A percentile compares a stretch with the other conserved stretches of the same genome.
phyloP scores from a whole-genome alignment of 2,888 invertebrate species.

The Strigamia transsilvanica region DNA sequence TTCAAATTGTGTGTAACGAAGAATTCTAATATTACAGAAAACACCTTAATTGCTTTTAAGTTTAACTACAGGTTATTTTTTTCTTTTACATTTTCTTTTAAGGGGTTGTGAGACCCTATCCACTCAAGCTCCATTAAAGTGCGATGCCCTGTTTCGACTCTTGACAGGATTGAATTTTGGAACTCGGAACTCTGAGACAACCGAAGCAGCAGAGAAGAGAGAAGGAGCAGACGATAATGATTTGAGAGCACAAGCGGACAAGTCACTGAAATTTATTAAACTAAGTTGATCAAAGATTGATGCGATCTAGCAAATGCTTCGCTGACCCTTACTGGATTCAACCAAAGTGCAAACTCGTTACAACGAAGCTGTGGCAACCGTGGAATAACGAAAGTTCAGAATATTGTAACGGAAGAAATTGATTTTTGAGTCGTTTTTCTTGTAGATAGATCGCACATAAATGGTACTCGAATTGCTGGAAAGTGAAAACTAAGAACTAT shows the following conservation, averaged over 20 bases:
- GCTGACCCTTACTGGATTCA: slow-evolving; percentile 37
- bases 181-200: background rate
- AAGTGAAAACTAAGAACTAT: no score
- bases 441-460: no score
- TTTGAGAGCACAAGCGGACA: slow-evolving; percentile 29
- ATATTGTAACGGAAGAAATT: background rate
- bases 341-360: background rate
- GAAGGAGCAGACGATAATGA: slow-evolving; percentile 31
- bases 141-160: background rate
- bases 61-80: background rate
- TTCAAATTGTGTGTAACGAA: no score
- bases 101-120: background rate
- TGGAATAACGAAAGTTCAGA: background rate
- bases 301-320: background rate
- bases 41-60: no score
- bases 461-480: no score
- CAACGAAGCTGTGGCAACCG: background rate
- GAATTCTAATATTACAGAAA: no score
- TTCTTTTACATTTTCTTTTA: background rate
- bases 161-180: slow-evolving; percentile 33
- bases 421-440: background rate
- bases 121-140: slow-evolving; percentile 4
- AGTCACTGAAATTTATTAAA: slow-evolving; percentile 32
- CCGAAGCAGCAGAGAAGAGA: background rate
- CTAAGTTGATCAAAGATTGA: slow-evolving; percentile 21